Percentiles rank a stretch among this genome's conserved stretches.
These are phyloP conservation scores for Epinephelus fuscoguttatus DNA, from an alignment of 2,113 vertebrate genomes.

Conservation along the genomic window DNA sequence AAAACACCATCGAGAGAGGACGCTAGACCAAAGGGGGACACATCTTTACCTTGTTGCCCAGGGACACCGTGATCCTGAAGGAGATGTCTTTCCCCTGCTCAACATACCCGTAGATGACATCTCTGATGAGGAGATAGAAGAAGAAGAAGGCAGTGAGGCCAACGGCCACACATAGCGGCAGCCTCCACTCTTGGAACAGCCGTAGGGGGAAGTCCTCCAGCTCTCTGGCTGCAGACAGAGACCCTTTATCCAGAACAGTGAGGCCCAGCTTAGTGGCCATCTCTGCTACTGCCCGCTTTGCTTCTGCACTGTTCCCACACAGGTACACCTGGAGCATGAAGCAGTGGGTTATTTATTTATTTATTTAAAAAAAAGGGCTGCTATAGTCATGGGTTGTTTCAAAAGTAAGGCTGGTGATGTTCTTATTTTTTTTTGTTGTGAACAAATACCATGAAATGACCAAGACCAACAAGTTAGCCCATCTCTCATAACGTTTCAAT, in stretches of 20 bases:
- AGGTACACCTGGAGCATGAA: conserved; percentile 88
- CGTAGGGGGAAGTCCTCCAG: conserved; percentile 94
- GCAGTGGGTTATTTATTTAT: neutral
- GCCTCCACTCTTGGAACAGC: conserved; percentile 94
- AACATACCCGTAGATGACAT: conserved; percentile 85
- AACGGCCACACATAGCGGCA: conserved; percentile 85
- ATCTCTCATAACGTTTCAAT: neutral
- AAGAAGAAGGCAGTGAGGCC: conserved; percentile 86
- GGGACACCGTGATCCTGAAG: conserved; percentile 87
- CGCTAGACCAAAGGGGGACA: neutral
- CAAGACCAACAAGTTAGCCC: neutral
- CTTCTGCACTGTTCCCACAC: conserved; percentile 89
- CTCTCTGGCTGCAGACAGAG: conserved; percentile 89
- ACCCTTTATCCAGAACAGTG: conserved; percentile 89
- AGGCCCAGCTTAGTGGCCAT: conserved; percentile 88
- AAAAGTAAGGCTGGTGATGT: neutral
- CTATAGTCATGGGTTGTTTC: neutral
- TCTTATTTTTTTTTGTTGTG: neutral
- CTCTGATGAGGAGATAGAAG: conserved; percentile 86
- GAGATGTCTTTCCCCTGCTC: conserved; percentile 80
- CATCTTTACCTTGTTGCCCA: conserved; percentile 86
- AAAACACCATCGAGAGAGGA: neutral
- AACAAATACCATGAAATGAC: neutral
- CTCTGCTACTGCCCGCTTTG: conserved; percentile 90
- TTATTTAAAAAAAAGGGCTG: conserved; percentile 1